Evolutionary conservation across 2,113 vertebrate species (phyloP).

Genomic region (Isurus oxyrinchus): DNA sequence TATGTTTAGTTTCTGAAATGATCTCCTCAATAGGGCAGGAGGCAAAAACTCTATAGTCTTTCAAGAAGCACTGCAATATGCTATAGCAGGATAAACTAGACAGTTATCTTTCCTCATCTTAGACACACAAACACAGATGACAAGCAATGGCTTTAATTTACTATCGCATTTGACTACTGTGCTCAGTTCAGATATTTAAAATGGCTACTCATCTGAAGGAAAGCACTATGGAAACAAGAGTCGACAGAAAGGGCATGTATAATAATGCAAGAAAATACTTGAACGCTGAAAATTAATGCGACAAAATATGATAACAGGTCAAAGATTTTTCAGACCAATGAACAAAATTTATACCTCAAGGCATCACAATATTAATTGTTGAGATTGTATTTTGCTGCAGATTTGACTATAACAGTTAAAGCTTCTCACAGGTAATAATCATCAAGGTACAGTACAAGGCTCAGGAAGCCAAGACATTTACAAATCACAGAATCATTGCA

Average conservation of each 20-base stretch:
- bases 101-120: background rate
- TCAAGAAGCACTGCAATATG: background rate
- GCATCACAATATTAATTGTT: background rate
- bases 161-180: background rate
- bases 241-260: background rate
- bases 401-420: background rate
- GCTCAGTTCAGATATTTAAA: background rate
- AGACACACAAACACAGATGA: background rate
- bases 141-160: background rate
- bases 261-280: background rate
- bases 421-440: background rate
- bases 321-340: background rate
- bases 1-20: background rate
- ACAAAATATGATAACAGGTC: background rate
- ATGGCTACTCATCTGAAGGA: background rate
- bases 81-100: background rate
- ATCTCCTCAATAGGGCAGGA: background rate
- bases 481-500: too few relatives aligned
- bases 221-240: background rate
- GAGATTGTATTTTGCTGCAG: background rate
- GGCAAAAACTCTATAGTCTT: background rate
- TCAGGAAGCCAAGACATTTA: background rate
- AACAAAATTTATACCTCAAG: too few relatives aligned
- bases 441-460: background rate
- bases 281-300: background rate